Conservation (phyloP, 2,113 vertebrate genomes). For the Piaya cayana region DNA sequence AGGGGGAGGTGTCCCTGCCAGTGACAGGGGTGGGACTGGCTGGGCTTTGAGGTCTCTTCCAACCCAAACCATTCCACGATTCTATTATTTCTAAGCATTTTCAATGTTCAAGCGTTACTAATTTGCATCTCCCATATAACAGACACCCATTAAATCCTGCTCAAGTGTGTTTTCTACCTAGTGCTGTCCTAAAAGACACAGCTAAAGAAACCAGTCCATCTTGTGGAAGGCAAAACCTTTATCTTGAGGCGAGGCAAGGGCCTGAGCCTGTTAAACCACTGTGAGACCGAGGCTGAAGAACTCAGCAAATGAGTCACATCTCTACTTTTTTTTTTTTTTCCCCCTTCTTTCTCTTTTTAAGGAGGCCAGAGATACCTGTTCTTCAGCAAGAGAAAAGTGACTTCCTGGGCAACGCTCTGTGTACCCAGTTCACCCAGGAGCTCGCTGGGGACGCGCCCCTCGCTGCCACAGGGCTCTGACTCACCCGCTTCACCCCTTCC, state of each 20-base stretch:
- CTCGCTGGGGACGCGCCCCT: background rate
- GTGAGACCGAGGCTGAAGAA: background rate
- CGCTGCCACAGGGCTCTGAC: background rate
- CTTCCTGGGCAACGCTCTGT: background rate
- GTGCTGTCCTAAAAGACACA: background rate
- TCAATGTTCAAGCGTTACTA: background rate
- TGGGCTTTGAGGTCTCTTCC: too few species aligned
- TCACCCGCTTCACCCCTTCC: background rate
- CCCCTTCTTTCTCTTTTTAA: background rate
- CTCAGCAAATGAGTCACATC: background rate
- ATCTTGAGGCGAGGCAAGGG: background rate
- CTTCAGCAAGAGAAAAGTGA: background rate
- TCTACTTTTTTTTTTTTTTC: background rate
- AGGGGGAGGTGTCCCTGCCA: too few species aligned
- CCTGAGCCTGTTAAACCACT: background rate
- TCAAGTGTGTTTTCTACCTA: background rate
- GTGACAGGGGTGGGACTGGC: too few species aligned
- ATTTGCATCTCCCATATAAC: background rate
- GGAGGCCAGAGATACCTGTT: constrained; percentile 53
- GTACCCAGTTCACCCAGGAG: background rate
- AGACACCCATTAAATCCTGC: background rate
- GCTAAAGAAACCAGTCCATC: background rate
- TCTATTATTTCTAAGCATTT: background rate
- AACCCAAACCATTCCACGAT: too few species aligned
- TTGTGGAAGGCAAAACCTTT: background rate